Conservation (phyloP, 2,797 vertebrate species). For the Manis javanica region DNA sequence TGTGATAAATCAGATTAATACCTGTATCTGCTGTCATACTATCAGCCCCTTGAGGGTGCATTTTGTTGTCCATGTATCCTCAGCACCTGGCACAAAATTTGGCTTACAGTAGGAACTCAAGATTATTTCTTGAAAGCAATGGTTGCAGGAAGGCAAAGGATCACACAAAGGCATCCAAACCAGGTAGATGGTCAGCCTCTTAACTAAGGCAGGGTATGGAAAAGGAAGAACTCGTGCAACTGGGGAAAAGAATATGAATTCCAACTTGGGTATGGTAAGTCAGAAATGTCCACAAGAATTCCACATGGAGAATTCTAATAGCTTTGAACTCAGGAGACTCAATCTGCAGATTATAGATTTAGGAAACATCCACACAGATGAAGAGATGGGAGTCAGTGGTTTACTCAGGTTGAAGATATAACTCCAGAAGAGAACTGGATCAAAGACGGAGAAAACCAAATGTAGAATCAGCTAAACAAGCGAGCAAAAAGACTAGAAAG, state of each 20-base stretch:
- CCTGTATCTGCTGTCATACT: not conserved
- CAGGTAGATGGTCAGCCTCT: not conserved
- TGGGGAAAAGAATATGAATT: not conserved
- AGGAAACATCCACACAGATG: not conserved
- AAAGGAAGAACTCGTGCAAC: not conserved
- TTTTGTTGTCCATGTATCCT: not conserved
- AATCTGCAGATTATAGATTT: not conserved
- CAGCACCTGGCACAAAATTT: not conserved
- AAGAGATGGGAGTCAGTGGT: not conserved
- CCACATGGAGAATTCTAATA: not conserved
- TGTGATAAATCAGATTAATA: not conserved
- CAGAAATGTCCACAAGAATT: not conserved
- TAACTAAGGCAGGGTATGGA: not conserved
- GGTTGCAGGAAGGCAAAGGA: not conserved
- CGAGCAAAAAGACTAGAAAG: not conserved
- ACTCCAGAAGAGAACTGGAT: not conserved
- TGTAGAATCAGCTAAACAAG: not conserved
- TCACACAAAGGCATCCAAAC: not conserved
- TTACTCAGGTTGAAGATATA: not conserved
- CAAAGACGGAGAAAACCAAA: not conserved
- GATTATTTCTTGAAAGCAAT: slow-evolving; percentile 14
- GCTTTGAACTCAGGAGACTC: not conserved
- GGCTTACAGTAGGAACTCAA: not conserved
- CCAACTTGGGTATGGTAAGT: not conserved
- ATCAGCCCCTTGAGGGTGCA: not conserved